A percentile compares a stretch with the other conserved stretches of the same genome.
These are phyloP conservation scores for Chromoteleia sp. DNA, from an alignment of 2,888 invertebrate genomes.

Conservation along the genomic window DNA sequence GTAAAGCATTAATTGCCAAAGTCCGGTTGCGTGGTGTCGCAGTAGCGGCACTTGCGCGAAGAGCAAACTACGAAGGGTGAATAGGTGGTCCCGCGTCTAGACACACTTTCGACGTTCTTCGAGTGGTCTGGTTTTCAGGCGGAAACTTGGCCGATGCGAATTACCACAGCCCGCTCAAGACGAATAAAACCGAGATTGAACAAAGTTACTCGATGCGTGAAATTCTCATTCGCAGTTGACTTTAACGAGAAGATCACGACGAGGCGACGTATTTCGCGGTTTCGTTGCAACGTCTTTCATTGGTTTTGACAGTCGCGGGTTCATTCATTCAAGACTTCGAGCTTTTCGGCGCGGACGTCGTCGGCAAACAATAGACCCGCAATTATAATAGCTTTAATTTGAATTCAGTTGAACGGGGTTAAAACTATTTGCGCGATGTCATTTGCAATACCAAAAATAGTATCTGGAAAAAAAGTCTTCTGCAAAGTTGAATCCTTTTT, in stretches of 20 bases:
- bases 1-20: conserved; percentile 53
- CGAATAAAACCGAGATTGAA: conserved; percentile 64
- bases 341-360: conserved; percentile 19
- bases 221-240: conserved; percentile 64
- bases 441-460: conserved; percentile 2
- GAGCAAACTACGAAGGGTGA: background rate
- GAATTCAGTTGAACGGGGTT: background rate
- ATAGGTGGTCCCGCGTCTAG: conserved; percentile 46
- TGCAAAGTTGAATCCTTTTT: too few relatives aligned
- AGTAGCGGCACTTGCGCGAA: conserved; percentile 21
- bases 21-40: conserved; percentile 19
- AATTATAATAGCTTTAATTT: conserved; percentile 8
- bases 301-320: conserved; percentile 37
- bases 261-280: conserved; percentile 40
- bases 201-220: conserved; percentile 63
- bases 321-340: conserved; percentile 17
- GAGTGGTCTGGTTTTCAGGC: conserved; percentile 50
- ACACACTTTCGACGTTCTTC: conserved; percentile 59
- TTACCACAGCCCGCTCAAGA: conserved; percentile 61
- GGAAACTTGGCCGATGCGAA: conserved; percentile 63
- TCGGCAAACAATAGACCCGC: conserved; percentile 17
- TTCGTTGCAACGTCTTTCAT: conserved; percentile 37
- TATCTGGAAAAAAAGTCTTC: too few relatives aligned
- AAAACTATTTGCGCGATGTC: conserved; percentile 6
- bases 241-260: conserved; percentile 61